Evolutionary conservation across 2,797 vertebrate species (phyloP).

Genomic region (Poecilia velifera): DNA sequence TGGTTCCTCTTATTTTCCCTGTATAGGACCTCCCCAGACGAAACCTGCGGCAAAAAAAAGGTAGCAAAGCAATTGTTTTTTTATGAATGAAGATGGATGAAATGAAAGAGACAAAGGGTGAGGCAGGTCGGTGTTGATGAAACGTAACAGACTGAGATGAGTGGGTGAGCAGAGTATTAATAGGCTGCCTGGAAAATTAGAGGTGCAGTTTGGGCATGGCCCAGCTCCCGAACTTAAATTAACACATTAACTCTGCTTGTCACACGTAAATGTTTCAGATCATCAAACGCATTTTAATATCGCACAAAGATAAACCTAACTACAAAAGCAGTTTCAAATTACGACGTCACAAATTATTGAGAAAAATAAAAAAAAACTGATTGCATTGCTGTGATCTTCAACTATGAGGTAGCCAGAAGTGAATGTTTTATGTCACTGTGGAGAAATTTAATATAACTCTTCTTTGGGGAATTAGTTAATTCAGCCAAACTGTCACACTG

Average conservation of each 20-base stretch:
- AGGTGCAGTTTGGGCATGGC: no score
- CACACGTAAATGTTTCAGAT: neutral
- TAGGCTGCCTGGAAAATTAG: no score
- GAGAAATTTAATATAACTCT: neutral
- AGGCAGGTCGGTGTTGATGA: no score
- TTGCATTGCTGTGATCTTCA: neutral
- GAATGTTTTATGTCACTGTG: neutral
- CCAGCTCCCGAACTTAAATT: no score
- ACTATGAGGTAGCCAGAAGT: neutral
- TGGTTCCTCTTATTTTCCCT: no score
- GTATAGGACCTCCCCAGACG: no score
- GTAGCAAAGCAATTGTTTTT: no score
- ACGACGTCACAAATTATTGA: neutral
- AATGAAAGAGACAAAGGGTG: no score
- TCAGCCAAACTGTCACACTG: neutral
- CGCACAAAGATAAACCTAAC: neutral
- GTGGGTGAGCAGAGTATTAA: no score
- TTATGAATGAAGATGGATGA: no score
- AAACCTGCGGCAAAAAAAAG: no score
- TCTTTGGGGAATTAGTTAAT: neutral
- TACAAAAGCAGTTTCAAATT: neutral
- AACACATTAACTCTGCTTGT: neutral
- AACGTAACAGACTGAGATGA: no score
- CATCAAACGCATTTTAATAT: neutral
- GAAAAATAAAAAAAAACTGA: neutral